Percentiles rank a stretch among this genome's conserved stretches.
These are phyloP conservation scores for Cantharis rustica DNA, from an alignment of 2,888 invertebrate genomes.

Conservation along the genomic window DNA sequence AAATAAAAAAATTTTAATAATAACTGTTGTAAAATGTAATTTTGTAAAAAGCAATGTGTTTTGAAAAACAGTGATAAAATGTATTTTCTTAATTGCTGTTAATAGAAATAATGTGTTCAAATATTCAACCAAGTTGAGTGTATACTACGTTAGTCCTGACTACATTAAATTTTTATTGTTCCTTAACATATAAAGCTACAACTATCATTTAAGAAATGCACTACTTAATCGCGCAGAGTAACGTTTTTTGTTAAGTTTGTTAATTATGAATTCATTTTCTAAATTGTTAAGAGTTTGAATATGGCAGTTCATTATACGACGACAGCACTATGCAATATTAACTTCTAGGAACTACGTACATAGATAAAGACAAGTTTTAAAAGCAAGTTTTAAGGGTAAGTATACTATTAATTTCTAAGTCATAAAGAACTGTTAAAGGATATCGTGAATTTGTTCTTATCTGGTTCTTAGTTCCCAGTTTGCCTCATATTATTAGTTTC, in stretches of 20 bases:
- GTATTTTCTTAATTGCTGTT: no score
- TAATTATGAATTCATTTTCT: not conserved
- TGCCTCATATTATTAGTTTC: slow-evolving; percentile 38
- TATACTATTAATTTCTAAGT: not conserved
- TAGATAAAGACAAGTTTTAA: not conserved
- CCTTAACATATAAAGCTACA: not conserved
- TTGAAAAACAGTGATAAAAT: no score
- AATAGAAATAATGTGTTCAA: no score
- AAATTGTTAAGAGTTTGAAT: not conserved
- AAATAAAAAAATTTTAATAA: no score
- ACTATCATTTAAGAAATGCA: not conserved
- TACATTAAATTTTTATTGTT: not conserved
- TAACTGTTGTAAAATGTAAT: no score
- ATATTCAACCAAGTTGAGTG: no score
- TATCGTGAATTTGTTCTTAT: slow-evolving; percentile 15
- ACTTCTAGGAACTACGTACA: not conserved
- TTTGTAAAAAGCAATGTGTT: no score
- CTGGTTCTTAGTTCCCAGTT: slow-evolving; percentile 15
- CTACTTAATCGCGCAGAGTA: not conserved
- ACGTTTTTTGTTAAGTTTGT: not conserved
- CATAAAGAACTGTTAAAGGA: slow-evolving; percentile 2
- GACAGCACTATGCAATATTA: not conserved
- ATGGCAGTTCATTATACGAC: not conserved
- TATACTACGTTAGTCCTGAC: no score
- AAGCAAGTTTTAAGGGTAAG: not conserved